A percentile compares a stretch with the other conserved stretches of the same genome.
phyloP scores from a whole-genome alignment of 2,888 invertebrate species.

The Ectemnius continuus region DNA sequence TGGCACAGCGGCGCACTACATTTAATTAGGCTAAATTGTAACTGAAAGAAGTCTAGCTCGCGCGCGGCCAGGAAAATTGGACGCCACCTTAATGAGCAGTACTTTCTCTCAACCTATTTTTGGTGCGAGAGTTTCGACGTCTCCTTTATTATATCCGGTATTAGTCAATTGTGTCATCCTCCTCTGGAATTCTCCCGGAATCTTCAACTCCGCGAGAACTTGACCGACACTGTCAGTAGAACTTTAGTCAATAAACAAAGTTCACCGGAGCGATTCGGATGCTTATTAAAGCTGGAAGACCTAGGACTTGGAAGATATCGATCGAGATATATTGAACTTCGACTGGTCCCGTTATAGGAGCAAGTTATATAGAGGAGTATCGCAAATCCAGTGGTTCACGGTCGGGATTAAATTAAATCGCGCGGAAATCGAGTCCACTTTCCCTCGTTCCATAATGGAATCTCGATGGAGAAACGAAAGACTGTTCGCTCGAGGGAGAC shows the following conservation, averaged over 20 bases:
- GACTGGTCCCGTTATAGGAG: background rate
- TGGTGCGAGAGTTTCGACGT: background rate
- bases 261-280: too few species aligned
- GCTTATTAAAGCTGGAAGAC: too few species aligned
- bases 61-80: slow-evolving; percentile 33
- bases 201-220: too few species aligned
- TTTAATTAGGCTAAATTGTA: slow-evolving; percentile 59
- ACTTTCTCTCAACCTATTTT: slow-evolving; percentile 19
- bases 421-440: background rate
- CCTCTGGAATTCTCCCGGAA: background rate
- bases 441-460: background rate
- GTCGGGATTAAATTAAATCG: too few species aligned
- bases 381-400: too few species aligned
- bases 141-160: too few species aligned
- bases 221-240: too few species aligned
- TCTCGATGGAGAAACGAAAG: background rate
- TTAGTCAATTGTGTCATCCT: background rate
- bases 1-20: slow-evolving; percentile 45
- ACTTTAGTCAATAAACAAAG: too few species aligned
- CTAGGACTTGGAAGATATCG: too few species aligned
- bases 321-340: too few species aligned
- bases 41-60: slow-evolving; percentile 33
- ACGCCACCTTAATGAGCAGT: slow-evolving; percentile 53
- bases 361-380: too few species aligned
- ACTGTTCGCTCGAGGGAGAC: background rate